These are phyloP conservation scores for Luperina nickerlii DNA, from an alignment of 2,888 invertebrate genomes.

Conservation along the genomic window DNA sequence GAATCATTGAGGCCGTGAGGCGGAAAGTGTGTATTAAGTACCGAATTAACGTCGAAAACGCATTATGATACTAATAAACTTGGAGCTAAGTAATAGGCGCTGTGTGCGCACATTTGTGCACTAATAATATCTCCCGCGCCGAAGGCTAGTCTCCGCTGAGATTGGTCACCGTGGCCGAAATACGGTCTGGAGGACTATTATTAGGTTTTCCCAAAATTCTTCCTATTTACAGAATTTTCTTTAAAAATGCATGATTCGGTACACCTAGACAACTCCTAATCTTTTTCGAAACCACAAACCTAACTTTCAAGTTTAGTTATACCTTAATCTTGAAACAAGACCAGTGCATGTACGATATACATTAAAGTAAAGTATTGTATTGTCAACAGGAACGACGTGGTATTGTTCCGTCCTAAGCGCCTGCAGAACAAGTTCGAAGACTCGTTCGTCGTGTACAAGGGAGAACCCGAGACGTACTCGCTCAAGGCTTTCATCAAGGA, in stretches of 20 bases:
- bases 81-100: too few relatives aligned
- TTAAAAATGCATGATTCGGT: neutral
- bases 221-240: neutral
- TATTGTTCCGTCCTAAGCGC: conserved; percentile 96
- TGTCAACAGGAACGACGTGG: conserved; percentile 93
- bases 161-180: too few relatives aligned
- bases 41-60: neutral
- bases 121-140: too few relatives aligned
- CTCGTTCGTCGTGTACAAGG: conserved; percentile 93
- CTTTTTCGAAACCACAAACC: neutral
- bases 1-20: neutral
- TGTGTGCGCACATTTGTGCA: too few relatives aligned
- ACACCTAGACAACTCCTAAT: neutral
- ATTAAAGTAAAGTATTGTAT: conserved; percentile 11
- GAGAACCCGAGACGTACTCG: conserved; percentile 92
- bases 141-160: too few relatives aligned
- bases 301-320: neutral
- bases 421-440: conserved; percentile 98
- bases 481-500: conserved; percentile 95
- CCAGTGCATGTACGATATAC: neutral
- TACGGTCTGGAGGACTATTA: neutral
- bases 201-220: neutral
- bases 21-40: neutral
- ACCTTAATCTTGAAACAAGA: neutral
- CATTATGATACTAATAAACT: neutral